phyloP scores from a whole-genome alignment of 2,113 vertebrate species.

The Setophaga petechia region DNA sequence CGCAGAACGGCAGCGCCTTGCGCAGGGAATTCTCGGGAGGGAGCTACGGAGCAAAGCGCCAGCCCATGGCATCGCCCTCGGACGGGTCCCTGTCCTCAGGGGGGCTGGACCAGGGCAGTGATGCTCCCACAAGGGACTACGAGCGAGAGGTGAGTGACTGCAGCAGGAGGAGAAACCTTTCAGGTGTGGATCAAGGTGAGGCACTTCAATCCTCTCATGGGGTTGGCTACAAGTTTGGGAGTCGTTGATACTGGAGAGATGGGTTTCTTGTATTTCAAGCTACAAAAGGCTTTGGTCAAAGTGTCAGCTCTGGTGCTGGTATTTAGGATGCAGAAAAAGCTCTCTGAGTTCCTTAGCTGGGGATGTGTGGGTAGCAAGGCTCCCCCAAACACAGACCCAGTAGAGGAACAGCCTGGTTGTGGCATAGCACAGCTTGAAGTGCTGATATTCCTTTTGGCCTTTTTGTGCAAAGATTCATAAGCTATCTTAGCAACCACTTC shows the following conservation, averaged over 20 bases:
- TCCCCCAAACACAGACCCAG: neutral
- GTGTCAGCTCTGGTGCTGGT: neutral
- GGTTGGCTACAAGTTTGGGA: neutral
- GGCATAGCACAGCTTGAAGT: neutral
- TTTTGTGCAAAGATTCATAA: neutral
- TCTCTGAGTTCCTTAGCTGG: neutral
- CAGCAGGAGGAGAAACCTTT: neutral
- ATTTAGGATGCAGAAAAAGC: neutral
- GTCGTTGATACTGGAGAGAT: accelerated
- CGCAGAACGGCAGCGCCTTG: slow-evolving; percentile 93
- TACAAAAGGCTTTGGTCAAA: neutral
- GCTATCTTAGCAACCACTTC: neutral
- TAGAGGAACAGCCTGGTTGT: neutral
- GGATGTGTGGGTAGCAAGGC: neutral
- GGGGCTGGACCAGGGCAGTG: slow-evolving; percentile 88
- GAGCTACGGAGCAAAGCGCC: slow-evolving; percentile 87
- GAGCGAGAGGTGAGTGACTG: slow-evolving; percentile 88
- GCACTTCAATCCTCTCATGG: neutral
- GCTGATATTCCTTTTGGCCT: neutral
- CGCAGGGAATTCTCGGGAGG: slow-evolving; percentile 90
- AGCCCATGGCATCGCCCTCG: slow-evolving; percentile 92
- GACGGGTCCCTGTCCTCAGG: slow-evolving; percentile 96
- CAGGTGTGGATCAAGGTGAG: neutral
- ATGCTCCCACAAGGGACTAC: slow-evolving; percentile 89
- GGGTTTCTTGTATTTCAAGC: neutral